phyloP scores from a whole-genome alignment of 1,140 invertebrate genomes.

The Drosophila novamexicana region DNA sequence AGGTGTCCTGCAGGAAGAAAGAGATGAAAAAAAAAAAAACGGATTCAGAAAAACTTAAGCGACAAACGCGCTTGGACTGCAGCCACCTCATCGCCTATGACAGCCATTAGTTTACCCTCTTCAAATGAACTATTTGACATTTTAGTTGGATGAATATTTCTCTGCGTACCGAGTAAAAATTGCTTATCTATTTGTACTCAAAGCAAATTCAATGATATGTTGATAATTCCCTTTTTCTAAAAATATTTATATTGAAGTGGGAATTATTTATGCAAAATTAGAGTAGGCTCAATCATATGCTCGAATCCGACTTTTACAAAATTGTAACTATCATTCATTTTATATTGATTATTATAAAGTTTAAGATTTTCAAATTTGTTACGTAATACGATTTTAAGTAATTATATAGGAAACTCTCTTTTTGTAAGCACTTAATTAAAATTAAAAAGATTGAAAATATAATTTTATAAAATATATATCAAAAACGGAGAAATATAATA shows the following conservation, averaged over 20 bases:
- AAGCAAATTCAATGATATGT: neutral
- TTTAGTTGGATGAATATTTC: neutral
- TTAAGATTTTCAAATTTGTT: too few relatives aligned
- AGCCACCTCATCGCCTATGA: conserved; percentile 68
- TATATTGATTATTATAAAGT: too few relatives aligned
- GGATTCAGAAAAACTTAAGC: neutral
- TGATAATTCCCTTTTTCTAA: neutral
- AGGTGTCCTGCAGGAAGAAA: conserved; percentile 92
- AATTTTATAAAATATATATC: too few relatives aligned
- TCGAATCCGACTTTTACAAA: too few relatives aligned
- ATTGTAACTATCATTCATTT: too few relatives aligned
- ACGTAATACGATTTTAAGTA: too few relatives aligned
- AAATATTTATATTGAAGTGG: neutral
- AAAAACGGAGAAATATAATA: too few relatives aligned
- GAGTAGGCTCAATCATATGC: neutral
- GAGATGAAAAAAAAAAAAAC: neutral
- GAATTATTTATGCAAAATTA: neutral
- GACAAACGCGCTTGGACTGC: neutral
- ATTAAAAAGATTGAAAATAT: too few relatives aligned
- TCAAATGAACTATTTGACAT: conserved; percentile 42
- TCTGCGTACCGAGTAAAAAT: too few relatives aligned
- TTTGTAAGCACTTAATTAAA: too few relatives aligned
- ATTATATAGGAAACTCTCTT: too few relatives aligned
- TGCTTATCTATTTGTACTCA: neutral
- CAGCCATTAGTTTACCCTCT: conserved; percentile 43